Base-by-base conservation (phyloP, 2,888 invertebrate species). In the Nipponacmea schrenckii region DNA sequence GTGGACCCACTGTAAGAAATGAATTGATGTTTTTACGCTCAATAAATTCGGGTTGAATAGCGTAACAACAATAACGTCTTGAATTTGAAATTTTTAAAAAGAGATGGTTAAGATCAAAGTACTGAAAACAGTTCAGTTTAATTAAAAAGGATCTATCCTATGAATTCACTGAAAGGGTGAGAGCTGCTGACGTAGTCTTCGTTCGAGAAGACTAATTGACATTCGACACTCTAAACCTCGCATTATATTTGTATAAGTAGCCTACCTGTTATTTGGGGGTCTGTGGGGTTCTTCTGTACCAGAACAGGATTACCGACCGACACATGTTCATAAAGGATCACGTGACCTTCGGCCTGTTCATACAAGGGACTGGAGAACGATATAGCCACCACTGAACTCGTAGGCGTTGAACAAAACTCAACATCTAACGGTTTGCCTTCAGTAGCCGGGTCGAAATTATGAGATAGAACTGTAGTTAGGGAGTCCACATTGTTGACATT, bases 341-440 rank as follows among this genome's bases (percentile, higher is more conserved):
- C 46, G 20, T 69, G 64, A 20, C 69, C 69, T n/a, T 64, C 64
- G 24, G 20, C 44, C 3, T 64, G n/a, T 8, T 31, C 46, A 48
- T 56, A 24, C 56, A 31, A 14, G 0, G 31, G 26, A 14, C 69
- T 48, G n/a, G 64, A 64, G 31, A 69, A 69, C 17, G 45, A 45
- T 44, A 69, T 50, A 10, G 69, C 69, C 17, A 69, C 12, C 12
- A 48, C 48, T 17, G 64, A 26, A 5, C n/a, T 27, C 1, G n/a
- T 26, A 20, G 56, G 56, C 24, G 56, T 56, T 10, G 50, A 50
- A 26, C 69, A 69, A 15, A 69, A 17, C 56, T 69, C 69, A 17
- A 69, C 69, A 20, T 69, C 69, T 7, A 69, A 20, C 1, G 69
- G 69, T 2, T 31, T 27, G 14, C 69, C 69, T 24, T 69, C 69